Evolutionary conservation across 2,113 vertebrate species (phyloP), one percentile per base, ranked within the genome.

Genomic region (Geococcyx californianus): DNA sequence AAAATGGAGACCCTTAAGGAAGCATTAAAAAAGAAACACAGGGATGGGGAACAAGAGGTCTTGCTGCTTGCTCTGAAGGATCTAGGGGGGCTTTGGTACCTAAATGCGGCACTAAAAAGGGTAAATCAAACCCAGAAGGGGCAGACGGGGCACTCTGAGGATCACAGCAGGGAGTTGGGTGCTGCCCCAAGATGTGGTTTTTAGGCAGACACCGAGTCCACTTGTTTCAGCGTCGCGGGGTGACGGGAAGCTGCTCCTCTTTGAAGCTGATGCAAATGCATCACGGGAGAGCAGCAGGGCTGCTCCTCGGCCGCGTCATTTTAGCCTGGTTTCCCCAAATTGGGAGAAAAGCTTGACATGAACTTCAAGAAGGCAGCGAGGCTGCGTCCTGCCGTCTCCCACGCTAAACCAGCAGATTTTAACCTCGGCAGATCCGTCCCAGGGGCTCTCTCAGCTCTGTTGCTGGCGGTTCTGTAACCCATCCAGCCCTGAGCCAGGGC

Each of bases 1-100:
- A 95, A 96, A 96, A 97, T 89, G 68, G 93, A 90, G 95, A 95
- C 89, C 95, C 94, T 97, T 90, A 94, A 96, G 96, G 95, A 94
- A 95, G 47, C 76, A 81, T 78, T 96, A 93, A 85, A 90, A 93
- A 79, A 87, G 90, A 74, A 90, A 69, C 74, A 23, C 9, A 51
- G 54, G 72, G 86, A 23, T 84, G 5, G 2, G 45, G 47, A 92
- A 67, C 40, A 40, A 68, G 90, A 89, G 49, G 64, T 67, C 83
- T 92, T 13, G 1, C 23, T 66, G 67, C 55, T 87, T 76, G 31
- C 84, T 47, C 70, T 56, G 86, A 80, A 68, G 21, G 24, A 70
- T 89, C 51, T 89, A n/a, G 7, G 11, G 52, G 21, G 11, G 15
- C n/a, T 17, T n/a, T 33, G 28, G 40, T 15, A 8, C 7, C 7